A percentile compares a stretch with the other conserved stretches of the same genome.
Conservation (phyloP, 1,140 invertebrate species). For the Papilio xuthus region DNA sequence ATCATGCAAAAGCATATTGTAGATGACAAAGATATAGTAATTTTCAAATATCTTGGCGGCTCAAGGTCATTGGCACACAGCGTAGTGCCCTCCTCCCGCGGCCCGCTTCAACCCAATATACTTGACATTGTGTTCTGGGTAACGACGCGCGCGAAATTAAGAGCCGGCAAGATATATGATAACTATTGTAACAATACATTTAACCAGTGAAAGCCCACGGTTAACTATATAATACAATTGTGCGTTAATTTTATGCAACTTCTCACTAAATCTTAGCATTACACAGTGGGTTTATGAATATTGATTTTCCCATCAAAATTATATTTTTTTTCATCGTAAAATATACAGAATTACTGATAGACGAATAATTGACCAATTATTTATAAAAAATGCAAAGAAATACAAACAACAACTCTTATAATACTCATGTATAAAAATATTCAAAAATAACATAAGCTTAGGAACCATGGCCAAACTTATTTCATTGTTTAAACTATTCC, state of each 20-base stretch:
- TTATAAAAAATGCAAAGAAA: background rate
- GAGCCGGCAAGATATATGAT: too few relatives aligned
- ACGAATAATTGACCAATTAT: background rate
- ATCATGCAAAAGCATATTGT: too few relatives aligned
- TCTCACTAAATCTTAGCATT: too few relatives aligned
- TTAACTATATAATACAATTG: background rate
- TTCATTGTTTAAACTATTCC: background rate
- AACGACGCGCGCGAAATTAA: too few relatives aligned
- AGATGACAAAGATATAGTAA: too few relatives aligned
- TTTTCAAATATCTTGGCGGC: too few relatives aligned
- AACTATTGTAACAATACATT: too few relatives aligned
- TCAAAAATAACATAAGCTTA: background rate
- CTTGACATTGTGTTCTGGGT: too few relatives aligned
- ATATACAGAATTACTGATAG: background rate
- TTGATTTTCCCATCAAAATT: background rate
- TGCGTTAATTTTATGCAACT: background rate
- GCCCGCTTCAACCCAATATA: too few relatives aligned
- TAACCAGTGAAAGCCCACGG: too few relatives aligned
- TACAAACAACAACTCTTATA: background rate
- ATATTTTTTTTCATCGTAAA: background rate
- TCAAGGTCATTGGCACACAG: too few relatives aligned
- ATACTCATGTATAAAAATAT: constrained; percentile 3
- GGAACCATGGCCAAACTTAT: background rate
- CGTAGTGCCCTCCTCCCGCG: too few relatives aligned
- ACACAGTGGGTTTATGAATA: background rate